These are phyloP conservation scores for Agonopterix subpropinquella DNA, from an alignment of 2,888 invertebrate species.

Conservation along the genomic window DNA sequence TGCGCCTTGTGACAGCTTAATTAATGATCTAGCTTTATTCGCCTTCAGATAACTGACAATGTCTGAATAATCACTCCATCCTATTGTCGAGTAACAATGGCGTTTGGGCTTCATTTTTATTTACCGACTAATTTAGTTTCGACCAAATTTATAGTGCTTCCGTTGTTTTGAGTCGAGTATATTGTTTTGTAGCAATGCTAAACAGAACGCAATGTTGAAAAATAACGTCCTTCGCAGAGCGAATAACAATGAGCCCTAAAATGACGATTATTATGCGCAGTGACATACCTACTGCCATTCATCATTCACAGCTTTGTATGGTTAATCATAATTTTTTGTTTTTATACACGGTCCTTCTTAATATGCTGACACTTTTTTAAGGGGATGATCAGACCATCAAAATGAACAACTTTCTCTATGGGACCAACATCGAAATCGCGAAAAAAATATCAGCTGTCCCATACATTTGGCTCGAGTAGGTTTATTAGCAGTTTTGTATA, in stretches of 20 bases:
- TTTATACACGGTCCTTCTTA: too few species aligned
- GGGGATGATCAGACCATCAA: too few species aligned
- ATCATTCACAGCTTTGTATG: neutral
- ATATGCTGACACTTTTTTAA: too few species aligned
- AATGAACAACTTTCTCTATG: too few species aligned
- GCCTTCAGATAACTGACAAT: constrained; percentile 35
- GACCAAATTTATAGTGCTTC: neutral
- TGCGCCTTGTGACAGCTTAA: constrained; percentile 45
- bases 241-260: constrained; percentile 36
- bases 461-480: too few species aligned
- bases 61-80: constrained; percentile 17
- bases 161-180: neutral
- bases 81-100: constrained; percentile 23
- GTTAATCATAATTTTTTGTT: neutral
- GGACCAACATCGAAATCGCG: too few species aligned
- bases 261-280: constrained; percentile 1
- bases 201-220: constrained; percentile 31
- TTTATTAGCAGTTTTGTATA: too few species aligned
- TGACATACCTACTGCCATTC: constrained; percentile 1
- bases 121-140: constrained; percentile 1
- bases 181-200: constrained; percentile 15
- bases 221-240: constrained; percentile 34
- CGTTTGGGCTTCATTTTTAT: constrained; percentile 18
- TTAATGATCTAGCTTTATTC: constrained; percentile 43
- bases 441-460: too few species aligned